Evolutionary conservation across 2,888 invertebrate species (phyloP).

Genomic region (Hemaris fuciformis): DNA sequence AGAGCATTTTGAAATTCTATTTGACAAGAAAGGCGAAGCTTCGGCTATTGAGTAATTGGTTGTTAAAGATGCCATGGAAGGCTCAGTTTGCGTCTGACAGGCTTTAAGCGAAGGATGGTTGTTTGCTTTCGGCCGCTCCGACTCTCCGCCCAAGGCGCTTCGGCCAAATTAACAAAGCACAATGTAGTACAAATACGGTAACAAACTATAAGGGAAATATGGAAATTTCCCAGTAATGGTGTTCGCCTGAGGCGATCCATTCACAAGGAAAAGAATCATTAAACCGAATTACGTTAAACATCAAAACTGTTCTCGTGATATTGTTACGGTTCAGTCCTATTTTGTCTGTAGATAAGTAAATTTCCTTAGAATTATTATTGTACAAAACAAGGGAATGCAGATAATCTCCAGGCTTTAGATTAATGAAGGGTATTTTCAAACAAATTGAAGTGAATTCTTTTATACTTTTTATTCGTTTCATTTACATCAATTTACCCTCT

Average conservation of each 20-base stretch:
- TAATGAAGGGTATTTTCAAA: not conserved
- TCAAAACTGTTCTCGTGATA: no score
- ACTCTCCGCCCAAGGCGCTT: not conserved
- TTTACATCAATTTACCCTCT: not conserved
- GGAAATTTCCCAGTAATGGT: not conserved
- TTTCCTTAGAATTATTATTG: no score
- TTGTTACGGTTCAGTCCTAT: no score
- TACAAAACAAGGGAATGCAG: not conserved
- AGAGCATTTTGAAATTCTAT: not conserved
- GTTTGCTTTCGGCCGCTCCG: not conserved
- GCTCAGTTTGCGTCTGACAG: constrained; percentile 32
- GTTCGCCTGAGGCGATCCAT: not conserved
- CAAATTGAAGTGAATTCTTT: not conserved
- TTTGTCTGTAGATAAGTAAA: not conserved
- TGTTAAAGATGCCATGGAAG: constrained; percentile 15
- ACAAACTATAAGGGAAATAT: not conserved
- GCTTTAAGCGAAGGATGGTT: constrained; percentile 14
- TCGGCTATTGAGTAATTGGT: not conserved
- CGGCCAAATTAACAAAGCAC: constrained; percentile 10
- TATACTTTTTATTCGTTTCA: not conserved
- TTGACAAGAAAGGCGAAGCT: not conserved
- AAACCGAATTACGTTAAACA: not conserved
- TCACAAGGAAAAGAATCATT: not conserved
- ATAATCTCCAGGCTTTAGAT: not conserved
- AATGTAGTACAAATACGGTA: not conserved